Evolutionary conservation across 2,888 invertebrate species (phyloP).

Genomic region (Spilarctia lutea): DNA sequence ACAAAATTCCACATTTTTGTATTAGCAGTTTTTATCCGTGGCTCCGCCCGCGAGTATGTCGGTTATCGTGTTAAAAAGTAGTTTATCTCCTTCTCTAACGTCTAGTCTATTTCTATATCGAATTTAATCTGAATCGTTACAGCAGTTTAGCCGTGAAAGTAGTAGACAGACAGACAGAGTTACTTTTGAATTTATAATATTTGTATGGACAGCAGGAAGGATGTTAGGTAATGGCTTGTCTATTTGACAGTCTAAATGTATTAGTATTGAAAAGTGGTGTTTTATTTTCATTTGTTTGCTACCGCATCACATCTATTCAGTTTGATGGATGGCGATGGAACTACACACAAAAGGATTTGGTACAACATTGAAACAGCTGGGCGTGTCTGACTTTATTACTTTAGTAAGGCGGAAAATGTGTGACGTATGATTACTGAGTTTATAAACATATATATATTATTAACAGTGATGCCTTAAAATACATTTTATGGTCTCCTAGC

Average conservation of each 20-base stretch:
- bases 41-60: too few species aligned
- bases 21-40: too few species aligned
- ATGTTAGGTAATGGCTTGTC: slow-evolving; percentile 9
- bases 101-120: too few species aligned
- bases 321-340: slow-evolving; percentile 29
- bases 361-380: not conserved
- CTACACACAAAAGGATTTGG: slow-evolving; percentile 35
- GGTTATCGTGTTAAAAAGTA: too few species aligned
- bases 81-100: too few species aligned
- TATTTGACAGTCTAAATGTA: slow-evolving; percentile 6
- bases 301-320: slow-evolving; percentile 20
- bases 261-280: slow-evolving; percentile 1
- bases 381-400: slow-evolving; percentile 1
- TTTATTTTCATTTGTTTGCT: slow-evolving; percentile 26
- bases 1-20: too few species aligned
- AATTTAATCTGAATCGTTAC: too few species aligned
- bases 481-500: too few species aligned
- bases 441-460: not conserved
- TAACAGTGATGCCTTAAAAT: not conserved
- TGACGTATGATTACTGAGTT: not conserved
- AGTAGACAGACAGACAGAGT: too few species aligned
- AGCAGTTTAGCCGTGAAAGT: too few species aligned
- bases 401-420: not conserved
- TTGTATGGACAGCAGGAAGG: too few species aligned
- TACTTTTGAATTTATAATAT: too few species aligned